Evolutionary conservation across 2,797 vertebrate species (phyloP), one percentile per base, ranked within the genome.

Genomic region (Siniperca scherzeri): DNA sequence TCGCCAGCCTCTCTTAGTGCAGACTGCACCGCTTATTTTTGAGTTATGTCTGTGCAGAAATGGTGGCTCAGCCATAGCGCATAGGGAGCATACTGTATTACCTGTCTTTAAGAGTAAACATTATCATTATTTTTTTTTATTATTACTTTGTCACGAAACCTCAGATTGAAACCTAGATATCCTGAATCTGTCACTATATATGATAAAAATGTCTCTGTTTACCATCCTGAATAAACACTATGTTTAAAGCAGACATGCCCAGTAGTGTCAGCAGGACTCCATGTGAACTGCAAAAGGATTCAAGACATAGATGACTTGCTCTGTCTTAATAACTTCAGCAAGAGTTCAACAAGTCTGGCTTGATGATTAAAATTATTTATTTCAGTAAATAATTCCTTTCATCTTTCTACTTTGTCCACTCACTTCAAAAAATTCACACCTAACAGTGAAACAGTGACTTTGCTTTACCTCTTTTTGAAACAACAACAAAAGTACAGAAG

Each of bases 51-150:
- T 59, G n/a, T 25, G n/a, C 13, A 21, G 48, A 78, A 48, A 2
- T 57, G 50, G 19, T 70, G 60, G 55, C n/a, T 68, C 44, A 56
- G 6, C 46, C 48, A 46, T 52, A 33, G n/a, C 7, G 13, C 22
- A 62, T 17, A 21, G 42, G 25, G 53, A 40, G 59, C 38, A 21
- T 44, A 46, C 22, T 25, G 55, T 38, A 13, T 67, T 42, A 16
- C 57, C 72, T 75, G 57, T 55, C 77, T 59, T 25, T 76, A 5
- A 60, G 25, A 69, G 60, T 74, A 38, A 78, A 73, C 42, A 74
- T 66, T 27, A 60, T 57, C 77, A 62, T 78, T 75, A 46, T 67
- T 70, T 14, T 14, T 19, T 21, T 16, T 13, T 57, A 27, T 27
- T 27, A 14, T 16, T 27, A 30, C 19, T 60, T 74, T 73, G 78